These are phyloP conservation scores for Pygmarrhopalites habei DNA, from an alignment of 1,140 invertebrate species.

Conservation along the genomic window DNA sequence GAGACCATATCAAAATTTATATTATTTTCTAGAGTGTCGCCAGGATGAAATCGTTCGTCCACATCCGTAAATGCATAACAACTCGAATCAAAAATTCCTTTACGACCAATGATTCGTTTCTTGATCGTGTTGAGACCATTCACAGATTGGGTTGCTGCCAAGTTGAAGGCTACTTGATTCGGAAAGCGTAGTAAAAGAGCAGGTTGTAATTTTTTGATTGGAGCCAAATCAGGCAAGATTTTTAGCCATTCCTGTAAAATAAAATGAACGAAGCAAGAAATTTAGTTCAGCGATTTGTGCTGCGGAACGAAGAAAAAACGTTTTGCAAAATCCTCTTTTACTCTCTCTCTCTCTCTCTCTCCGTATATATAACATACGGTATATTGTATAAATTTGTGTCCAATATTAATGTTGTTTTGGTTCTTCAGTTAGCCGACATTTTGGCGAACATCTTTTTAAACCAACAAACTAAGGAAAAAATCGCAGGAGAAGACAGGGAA, in stretches of 20 bases:
- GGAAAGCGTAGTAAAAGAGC: constrained; percentile 27
- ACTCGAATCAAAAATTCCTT: constrained; percentile 22
- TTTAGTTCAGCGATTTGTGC: no score
- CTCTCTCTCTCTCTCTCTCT: no score
- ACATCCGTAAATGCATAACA: constrained; percentile 17
- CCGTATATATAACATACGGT: no score
- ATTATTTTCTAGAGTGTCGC: neutral
- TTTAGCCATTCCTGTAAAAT: constrained; percentile 16
- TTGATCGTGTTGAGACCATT: neutral
- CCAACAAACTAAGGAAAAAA: no score
- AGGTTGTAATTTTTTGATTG: constrained; percentile 15
- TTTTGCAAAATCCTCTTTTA: no score
- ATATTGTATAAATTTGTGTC: no score
- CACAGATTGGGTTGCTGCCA: constrained; percentile 21
- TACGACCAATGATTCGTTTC: neutral
- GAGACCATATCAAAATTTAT: neutral
- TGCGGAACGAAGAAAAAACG: no score
- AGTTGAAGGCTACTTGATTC: constrained; percentile 16
- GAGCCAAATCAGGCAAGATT: constrained; percentile 25
- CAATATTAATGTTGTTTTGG: no score
- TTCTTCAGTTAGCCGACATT: no score
- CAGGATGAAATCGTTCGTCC: constrained; percentile 4
- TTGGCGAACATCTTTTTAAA: no score
- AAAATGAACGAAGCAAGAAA: no score
- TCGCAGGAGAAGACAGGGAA: no score